phyloP scores from a whole-genome alignment of 2,888 invertebrate genomes.

The Ophion ellenae region DNA sequence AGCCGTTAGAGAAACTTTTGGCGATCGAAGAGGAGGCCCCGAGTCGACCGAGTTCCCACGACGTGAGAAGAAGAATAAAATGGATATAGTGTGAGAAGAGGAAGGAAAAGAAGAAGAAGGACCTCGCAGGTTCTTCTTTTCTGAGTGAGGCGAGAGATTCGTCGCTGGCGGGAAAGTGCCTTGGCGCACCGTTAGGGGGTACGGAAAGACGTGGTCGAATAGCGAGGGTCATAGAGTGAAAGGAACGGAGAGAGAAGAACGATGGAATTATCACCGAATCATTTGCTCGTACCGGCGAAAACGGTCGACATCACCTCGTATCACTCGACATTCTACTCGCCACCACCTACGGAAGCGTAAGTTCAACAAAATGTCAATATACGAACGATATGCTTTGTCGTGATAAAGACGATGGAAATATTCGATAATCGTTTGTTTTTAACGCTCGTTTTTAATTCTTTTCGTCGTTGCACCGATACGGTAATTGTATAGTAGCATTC shows the following conservation, averaged over 20 bases:
- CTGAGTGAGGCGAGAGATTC: not conserved
- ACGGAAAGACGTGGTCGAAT: not conserved
- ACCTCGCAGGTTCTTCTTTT: not conserved
- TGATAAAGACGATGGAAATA: too few relatives aligned
- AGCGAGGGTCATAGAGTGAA: conserved; percentile 11
- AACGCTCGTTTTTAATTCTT: not conserved
- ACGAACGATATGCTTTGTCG: not conserved
- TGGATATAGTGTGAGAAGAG: conserved; percentile 61
- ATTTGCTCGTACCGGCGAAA: conserved; percentile 78
- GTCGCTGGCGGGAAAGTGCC: conserved; percentile 10
- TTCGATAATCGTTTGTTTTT: too few relatives aligned
- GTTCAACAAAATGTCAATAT: conserved; percentile 63
- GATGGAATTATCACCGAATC: conserved; percentile 79
- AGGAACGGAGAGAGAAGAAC: conserved; percentile 57
- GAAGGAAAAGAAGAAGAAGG: conserved; percentile 1
- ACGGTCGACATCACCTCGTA: conserved; percentile 78
- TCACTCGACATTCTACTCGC: conserved; percentile 82
- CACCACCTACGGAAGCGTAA: conserved; percentile 83
- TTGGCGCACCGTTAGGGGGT: not conserved
- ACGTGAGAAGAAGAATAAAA: conserved; percentile 16
- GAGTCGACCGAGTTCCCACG: conserved; percentile 8
- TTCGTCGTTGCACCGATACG: not conserved
- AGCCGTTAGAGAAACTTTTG: conserved; percentile 25
- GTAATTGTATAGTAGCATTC: too few relatives aligned
- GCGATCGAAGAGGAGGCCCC: not conserved